Conservation (phyloP, 2,113 vertebrate species). For the Pachycephala philippinensis region DNA sequence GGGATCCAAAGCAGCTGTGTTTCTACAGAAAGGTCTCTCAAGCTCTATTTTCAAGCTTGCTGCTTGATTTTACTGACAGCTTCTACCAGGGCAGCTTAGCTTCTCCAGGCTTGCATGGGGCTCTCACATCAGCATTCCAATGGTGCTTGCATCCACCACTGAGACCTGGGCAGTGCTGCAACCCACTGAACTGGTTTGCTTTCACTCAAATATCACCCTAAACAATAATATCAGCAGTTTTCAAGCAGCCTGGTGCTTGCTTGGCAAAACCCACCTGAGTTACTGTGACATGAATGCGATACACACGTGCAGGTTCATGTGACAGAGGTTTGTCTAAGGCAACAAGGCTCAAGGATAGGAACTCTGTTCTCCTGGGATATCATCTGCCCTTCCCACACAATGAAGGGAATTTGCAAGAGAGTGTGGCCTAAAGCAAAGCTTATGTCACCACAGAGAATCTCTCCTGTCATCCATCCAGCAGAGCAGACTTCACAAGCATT, state of each 20-base stretch:
- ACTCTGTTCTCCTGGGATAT: neutral
- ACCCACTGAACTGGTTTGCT: neutral
- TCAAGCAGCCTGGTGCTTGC: neutral
- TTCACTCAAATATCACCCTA: neutral
- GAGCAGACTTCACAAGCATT: neutral
- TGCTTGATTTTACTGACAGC: neutral
- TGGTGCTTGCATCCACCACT: neutral
- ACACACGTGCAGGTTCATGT: accelerated
- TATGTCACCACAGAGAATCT: neutral
- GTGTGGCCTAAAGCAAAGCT: neutral
- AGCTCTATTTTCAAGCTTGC: neutral
- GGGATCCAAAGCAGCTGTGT: neutral
- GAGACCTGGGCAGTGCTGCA: neutral
- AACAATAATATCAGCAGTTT: neutral
- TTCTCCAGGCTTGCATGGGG: neutral
- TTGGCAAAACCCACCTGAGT: neutral
- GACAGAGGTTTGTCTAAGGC: neutral
- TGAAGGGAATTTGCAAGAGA: neutral
- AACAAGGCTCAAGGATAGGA: neutral
- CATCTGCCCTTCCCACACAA: neutral
- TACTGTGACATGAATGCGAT: neutral
- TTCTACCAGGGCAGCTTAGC: neutral
- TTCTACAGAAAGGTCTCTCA: neutral
- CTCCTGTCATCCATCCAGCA: neutral
- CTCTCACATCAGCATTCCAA: neutral